Percentiles rank a stretch among this genome's conserved stretches.
Conservation (phyloP, 2,113 vertebrate genomes). For the Calonectris borealis region DNA sequence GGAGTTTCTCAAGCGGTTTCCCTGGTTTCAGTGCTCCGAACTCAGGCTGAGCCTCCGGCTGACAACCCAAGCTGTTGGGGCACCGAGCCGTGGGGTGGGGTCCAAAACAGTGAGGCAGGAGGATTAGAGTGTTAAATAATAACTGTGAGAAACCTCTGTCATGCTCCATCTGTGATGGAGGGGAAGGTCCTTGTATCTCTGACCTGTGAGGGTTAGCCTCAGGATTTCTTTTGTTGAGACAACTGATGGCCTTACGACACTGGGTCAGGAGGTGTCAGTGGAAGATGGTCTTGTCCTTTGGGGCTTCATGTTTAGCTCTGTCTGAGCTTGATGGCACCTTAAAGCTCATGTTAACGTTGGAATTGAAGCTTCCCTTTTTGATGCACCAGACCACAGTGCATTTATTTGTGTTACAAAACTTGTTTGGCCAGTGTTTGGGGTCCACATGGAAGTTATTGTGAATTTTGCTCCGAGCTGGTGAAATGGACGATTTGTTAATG, state of each 20-base stretch:
- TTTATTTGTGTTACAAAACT: not conserved
- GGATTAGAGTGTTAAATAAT: not conserved
- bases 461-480: not conserved
- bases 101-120: not conserved
- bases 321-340: not conserved
- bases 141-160: not conserved
- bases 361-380: not conserved
- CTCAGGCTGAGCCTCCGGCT: not conserved
- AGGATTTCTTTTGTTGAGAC: not conserved
- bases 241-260: not conserved
- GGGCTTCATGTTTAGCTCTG: not conserved
- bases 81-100: fast-evolving
- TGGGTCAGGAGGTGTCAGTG: not conserved
- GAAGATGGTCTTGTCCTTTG: not conserved
- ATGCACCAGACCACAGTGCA: fast-evolving
- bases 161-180: not conserved
- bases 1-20: not conserved
- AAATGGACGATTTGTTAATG: slow-evolving; percentile 12
- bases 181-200: not conserved
- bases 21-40: not conserved
- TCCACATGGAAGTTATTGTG: slow-evolving; percentile 15
- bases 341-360: not conserved
- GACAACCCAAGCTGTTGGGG: not conserved
- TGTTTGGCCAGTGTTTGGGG: not conserved
- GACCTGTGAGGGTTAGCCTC: not conserved